Percentiles rank a stretch among this genome's conserved stretches.
These are phyloP conservation scores for Sarcophaga subvicina DNA, from an alignment of 2,888 invertebrate species.

Conservation along the genomic window DNA sequence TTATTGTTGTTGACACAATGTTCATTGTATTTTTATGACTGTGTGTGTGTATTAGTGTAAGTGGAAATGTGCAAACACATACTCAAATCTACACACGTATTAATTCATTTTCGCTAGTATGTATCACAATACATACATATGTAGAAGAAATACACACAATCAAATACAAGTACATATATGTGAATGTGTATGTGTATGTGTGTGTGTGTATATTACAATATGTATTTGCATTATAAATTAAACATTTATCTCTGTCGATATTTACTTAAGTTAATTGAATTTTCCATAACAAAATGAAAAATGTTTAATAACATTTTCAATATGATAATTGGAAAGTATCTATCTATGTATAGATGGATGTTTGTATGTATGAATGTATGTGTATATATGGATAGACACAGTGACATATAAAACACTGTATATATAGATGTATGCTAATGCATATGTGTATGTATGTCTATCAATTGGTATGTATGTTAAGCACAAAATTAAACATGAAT, in stretches of 20 bases:
- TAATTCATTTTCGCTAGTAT: neutral
- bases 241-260: constrained; percentile 72
- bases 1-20: constrained; percentile 57
- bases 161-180: neutral
- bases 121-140: neutral
- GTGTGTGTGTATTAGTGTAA: neutral
- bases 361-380: neutral
- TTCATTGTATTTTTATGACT: constrained; percentile 8
- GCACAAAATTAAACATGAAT: constrained; percentile 37
- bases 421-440: neutral
- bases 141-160: no score
- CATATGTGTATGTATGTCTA: neutral
- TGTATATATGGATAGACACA: neutral
- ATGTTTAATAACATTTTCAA: constrained; percentile 62
- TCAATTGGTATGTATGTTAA: neutral
- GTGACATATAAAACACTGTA: neutral
- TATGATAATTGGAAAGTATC: constrained; percentile 58
- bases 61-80: constrained; percentile 46
- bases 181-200: constrained; percentile 5
- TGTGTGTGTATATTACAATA: constrained; percentile 27
- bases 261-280: constrained; percentile 73
- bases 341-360: neutral
- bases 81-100: constrained; percentile 23
- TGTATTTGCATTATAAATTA: constrained; percentile 71
- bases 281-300: constrained; percentile 70